A percentile compares a stretch with the other conserved stretches of the same genome.
Evolutionary conservation across 2,113 vertebrate genomes (phyloP).

Genomic region (Festucalex cinctus): DNA sequence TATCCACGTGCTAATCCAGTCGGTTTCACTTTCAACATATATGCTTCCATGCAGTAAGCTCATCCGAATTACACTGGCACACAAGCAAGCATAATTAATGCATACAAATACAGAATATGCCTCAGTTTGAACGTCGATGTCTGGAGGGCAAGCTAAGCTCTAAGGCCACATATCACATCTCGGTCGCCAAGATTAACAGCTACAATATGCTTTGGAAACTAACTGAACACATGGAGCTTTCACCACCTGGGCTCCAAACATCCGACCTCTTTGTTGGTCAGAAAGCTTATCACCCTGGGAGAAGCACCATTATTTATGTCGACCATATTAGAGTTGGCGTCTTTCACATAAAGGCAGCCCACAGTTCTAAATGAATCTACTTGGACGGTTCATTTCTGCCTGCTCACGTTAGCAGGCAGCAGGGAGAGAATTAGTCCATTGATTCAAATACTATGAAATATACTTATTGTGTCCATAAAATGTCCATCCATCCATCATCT

Average conservation of each 20-base stretch:
- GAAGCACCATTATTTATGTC: conserved; percentile 57
- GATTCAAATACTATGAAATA: conserved; percentile 30
- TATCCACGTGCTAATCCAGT: conserved; percentile 9
- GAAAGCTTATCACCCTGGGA: conserved; percentile 48
- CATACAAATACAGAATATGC: conserved; percentile 20
- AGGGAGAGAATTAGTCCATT: conserved; percentile 31
- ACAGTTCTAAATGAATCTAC: conserved; percentile 45
- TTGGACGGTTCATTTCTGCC: conserved; percentile 14
- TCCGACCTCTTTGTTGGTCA: conserved; percentile 9
- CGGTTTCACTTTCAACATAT: not conserved
- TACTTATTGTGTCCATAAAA: too few species aligned
- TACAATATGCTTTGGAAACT: not conserved
- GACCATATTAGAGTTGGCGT: conserved; percentile 47
- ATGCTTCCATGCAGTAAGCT: not conserved
- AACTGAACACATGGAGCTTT: too few species aligned
- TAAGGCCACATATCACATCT: not conserved
- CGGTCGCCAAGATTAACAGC: not conserved
- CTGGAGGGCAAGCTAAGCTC: conserved; percentile 30
- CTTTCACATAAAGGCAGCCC: conserved; percentile 53
- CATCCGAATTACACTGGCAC: not conserved
- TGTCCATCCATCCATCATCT: too few species aligned
- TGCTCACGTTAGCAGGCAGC: conserved; percentile 12
- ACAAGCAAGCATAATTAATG: conserved; percentile 45
- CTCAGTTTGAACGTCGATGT: conserved; percentile 39
- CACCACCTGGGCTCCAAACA: too few species aligned